A percentile compares a stretch with the other conserved stretches of the same genome.
These are phyloP conservation scores for Bombus superbus DNA, from an alignment of 1,140 invertebrate genomes.

Conservation along the genomic window DNA sequence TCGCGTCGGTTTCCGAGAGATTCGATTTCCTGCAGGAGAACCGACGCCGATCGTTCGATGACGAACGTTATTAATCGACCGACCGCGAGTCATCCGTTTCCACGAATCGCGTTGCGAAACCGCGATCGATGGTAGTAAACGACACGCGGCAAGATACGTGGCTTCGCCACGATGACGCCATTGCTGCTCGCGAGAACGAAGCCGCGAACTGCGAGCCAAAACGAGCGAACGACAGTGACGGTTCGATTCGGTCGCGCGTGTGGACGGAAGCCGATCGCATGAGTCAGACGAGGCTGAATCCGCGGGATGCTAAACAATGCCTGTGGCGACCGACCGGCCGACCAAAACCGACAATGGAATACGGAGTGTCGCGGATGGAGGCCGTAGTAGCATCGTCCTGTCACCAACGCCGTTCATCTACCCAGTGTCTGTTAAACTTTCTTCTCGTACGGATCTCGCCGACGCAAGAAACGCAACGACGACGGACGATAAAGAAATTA, in stretches of 20 bases:
- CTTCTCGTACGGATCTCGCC: neutral
- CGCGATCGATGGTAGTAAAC: neutral
- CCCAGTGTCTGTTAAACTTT: conserved; percentile 39
- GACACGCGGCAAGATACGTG: neutral
- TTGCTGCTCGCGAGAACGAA: conserved; percentile 23
- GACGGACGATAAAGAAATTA: conserved; percentile 23
- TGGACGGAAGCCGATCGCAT: conserved; percentile 73
- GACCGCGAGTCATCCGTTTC: neutral
- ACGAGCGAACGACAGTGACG: conserved; percentile 48
- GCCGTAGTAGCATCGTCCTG: conserved; percentile 28
- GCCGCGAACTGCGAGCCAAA: conserved; percentile 48
- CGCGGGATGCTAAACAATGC: conserved; percentile 74
- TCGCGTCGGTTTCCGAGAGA: too few species aligned
- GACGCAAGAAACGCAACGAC: neutral
- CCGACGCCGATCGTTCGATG: neutral
- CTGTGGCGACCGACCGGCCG: conserved; percentile 27
- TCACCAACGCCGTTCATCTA: conserved; percentile 49
- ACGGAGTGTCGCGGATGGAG: conserved; percentile 51
- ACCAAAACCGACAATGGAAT: conserved; percentile 73
- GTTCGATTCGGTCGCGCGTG: conserved; percentile 57
- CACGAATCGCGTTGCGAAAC: conserved; percentile 4
- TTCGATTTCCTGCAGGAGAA: too few species aligned
- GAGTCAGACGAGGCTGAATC: conserved; percentile 74
- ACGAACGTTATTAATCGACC: conserved; percentile 2
- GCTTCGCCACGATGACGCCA: conserved; percentile 43